Base-by-base conservation (phyloP, 2,797 vertebrate species). In the Notamacropus eugenii region DNA sequence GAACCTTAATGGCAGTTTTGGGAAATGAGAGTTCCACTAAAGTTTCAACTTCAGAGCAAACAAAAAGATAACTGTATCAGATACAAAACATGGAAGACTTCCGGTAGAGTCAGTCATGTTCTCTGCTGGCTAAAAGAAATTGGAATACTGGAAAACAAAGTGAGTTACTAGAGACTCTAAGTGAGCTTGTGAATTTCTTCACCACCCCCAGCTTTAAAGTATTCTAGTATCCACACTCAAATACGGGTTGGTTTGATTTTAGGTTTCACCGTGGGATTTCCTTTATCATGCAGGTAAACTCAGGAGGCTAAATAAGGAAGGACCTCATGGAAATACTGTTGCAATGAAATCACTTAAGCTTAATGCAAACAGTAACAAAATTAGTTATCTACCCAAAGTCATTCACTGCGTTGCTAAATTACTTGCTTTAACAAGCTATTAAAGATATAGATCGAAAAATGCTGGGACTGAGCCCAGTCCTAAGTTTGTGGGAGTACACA, bases 41-140 rank as follows among this genome's bases (percentile, higher is more conserved):
- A 93, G 59, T 62, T 55, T 74, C 9, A 94, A 95, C 58, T 40
- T 82, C 31, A 55, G 57, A 93, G 91, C 22, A 57, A 95, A 40
- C 57, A 57, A 96, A 9, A 90, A 94, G 55, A 14, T 93, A 24
- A 4, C 19, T 50, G 90, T 94, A 8, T 4, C 90, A 93, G 4
- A 59, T 19, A 54, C 54, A 93, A 87, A 22, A 94, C 55, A 2
- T 34, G 9, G 93, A 29, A 94, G 59, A 93, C 55, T 92, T 19
- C 29, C 5, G 13, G 87, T 24, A 93, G 16, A 40, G 12, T 90
- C 50, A 40, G 12, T 90, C 50, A 13, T 6, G 50, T 34, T 90
- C 27, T 8, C 6, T 54, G 31, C 0, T 34, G 19, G 40, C n/a
- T 46, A 82, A 54, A 54, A 90, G 46, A 12, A 90, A 29, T 27